Percentiles rank a stretch among this genome's conserved stretches.
Evolutionary conservation across 2,797 vertebrate genomes (phyloP).

Genomic region (Pseudopleuronectes americanus): DNA sequence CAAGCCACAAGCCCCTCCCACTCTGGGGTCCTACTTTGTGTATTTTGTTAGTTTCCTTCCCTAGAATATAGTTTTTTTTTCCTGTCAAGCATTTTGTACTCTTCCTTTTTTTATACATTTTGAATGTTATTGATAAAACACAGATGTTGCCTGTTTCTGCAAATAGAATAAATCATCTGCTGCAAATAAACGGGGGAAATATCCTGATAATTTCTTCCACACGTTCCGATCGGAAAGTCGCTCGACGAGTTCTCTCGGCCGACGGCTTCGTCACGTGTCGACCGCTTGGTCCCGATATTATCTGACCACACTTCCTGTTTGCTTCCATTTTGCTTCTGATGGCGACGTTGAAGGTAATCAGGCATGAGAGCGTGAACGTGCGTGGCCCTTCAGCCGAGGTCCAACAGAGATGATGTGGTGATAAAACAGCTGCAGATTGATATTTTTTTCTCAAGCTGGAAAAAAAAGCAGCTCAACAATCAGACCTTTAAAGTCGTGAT

Average conservation of each 20-base stretch:
- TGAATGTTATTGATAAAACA: slow-evolving; percentile 82
- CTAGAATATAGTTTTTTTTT: slow-evolving; percentile 67
- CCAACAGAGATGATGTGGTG: background rate
- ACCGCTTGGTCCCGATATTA: slow-evolving; percentile 35
- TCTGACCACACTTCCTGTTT: slow-evolving; percentile 19
- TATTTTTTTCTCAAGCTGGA: background rate
- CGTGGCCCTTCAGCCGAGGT: background rate
- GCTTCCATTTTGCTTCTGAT: slow-evolving; percentile 24
- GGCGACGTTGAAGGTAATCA: slow-evolving; percentile 15
- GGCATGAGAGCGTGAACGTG: slow-evolving; percentile 2
- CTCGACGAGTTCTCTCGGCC: slow-evolving; percentile 42
- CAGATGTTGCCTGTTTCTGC: slow-evolving; percentile 84
- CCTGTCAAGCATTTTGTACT: slow-evolving; percentile 48
- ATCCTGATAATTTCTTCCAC: slow-evolving; percentile 73
- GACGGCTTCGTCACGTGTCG: slow-evolving; percentile 45
- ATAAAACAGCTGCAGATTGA: background rate
- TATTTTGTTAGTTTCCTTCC: slow-evolving; percentile 67
- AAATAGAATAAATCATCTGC: slow-evolving; percentile 83
- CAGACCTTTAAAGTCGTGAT: background rate
- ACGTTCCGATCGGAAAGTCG: slow-evolving; percentile 41
- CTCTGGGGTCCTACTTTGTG: slow-evolving; percentile 49
- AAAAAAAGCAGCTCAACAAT: background rate
- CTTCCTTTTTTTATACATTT: slow-evolving; percentile 77
- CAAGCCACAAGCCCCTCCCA: slow-evolving; percentile 77
- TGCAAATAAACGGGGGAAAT: slow-evolving; percentile 69